phyloP scores from a whole-genome alignment of 2,888 invertebrate species.

The Aphidius colemani region DNA sequence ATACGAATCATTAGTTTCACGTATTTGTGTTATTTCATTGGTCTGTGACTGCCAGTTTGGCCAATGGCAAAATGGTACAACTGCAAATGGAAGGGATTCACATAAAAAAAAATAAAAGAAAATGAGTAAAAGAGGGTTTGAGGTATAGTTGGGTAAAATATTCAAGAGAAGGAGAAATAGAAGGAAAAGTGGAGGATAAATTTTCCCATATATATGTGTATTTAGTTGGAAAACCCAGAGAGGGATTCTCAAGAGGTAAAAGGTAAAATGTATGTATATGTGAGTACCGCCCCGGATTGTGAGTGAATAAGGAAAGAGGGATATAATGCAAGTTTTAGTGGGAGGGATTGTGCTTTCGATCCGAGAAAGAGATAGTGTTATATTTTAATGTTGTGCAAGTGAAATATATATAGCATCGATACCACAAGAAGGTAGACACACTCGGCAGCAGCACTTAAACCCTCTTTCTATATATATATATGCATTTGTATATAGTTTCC shows the following conservation, averaged over 20 bases:
- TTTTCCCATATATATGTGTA: neutral
- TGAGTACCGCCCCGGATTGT: conserved; percentile 17
- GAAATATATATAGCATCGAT: conserved; percentile 44
- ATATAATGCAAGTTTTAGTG: neutral
- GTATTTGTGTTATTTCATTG: conserved; percentile 56
- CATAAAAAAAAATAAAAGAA: conserved; percentile 10
- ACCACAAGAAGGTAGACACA: conserved; percentile 56
- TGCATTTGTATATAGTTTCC: conserved; percentile 3
- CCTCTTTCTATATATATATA: conserved; percentile 36
- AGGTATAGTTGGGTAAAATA: conserved; percentile 33
- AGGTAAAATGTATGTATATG: conserved; percentile 24
- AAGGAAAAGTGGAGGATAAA: conserved; percentile 41
- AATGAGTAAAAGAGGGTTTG: conserved; percentile 29
- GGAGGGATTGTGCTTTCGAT: conserved; percentile 48
- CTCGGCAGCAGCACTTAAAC: conserved; percentile 56
- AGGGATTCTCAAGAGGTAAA: conserved; percentile 48
- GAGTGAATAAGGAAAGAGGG: conserved; percentile 23
- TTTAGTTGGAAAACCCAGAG: conserved; percentile 50
- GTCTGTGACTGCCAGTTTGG: conserved; percentile 56
- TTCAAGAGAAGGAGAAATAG: conserved; percentile 31
- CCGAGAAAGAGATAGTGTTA: conserved; percentile 53
- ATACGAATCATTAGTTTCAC: conserved; percentile 43
- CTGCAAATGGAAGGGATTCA: conserved; percentile 26
- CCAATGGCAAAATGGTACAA: conserved; percentile 52
- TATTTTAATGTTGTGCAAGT: too few relatives aligned